phyloP scores from a whole-genome alignment of 2,888 invertebrate genomes.

The Fissipunctia ypsillon region DNA sequence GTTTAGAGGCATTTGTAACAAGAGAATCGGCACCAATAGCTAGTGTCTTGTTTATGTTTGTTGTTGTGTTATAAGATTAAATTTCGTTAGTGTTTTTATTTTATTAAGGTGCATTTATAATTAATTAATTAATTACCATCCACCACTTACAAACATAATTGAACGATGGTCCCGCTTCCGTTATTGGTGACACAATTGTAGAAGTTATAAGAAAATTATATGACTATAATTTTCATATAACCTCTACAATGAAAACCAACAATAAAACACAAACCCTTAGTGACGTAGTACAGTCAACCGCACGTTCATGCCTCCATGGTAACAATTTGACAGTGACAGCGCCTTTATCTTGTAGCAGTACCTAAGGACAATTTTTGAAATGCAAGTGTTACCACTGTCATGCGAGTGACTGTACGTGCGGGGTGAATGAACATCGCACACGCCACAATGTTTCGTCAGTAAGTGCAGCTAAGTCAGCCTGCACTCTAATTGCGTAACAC shows the following conservation, averaged over 20 bases:
- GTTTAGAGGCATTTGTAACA: too few relatives aligned
- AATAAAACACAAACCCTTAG: neutral
- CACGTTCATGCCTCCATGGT: neutral
- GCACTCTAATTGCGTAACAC: too few relatives aligned
- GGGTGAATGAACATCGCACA: neutral
- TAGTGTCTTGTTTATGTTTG: conserved; percentile 1
- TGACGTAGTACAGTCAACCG: neutral
- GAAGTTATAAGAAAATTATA: too few relatives aligned
- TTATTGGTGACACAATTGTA: too few relatives aligned
- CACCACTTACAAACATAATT: conserved; percentile 13
- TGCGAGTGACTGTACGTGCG: too few relatives aligned
- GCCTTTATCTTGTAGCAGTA: neutral
- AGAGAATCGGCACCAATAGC: too few relatives aligned
- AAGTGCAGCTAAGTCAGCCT: neutral
- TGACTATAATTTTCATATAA: too few relatives aligned
- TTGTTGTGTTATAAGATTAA: neutral
- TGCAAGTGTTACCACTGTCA: neutral
- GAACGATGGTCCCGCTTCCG: neutral
- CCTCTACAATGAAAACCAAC: neutral
- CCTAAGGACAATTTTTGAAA: neutral
- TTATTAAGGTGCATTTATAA: neutral
- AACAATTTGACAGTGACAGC: neutral
- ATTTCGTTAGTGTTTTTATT: neutral
- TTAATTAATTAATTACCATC: neutral
- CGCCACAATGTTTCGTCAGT: too few relatives aligned